A percentile compares a stretch with the other conserved stretches of the same genome.
Conservation (phyloP, 1,140 invertebrate genomes). For the Trichonephila clavata region DNA sequence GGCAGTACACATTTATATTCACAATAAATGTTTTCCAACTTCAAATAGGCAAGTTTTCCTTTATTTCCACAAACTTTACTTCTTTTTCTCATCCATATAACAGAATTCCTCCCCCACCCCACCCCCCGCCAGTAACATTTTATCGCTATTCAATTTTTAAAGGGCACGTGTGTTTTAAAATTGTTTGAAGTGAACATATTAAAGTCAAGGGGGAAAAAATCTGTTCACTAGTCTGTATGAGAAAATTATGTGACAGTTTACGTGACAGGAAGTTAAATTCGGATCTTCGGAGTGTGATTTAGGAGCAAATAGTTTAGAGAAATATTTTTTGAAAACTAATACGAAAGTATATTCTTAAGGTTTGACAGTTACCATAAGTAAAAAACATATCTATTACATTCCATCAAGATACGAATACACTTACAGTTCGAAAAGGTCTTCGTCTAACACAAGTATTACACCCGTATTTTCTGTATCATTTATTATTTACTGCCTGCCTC, state of each 20-base stretch:
- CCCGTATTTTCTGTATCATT: constrained; percentile 65
- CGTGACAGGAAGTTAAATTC: background rate
- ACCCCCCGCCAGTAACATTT: background rate
- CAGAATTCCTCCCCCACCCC: too few relatives aligned
- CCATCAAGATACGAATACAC: constrained; percentile 57
- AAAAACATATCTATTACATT: constrained; percentile 51
- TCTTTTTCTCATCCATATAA: background rate
- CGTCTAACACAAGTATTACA: constrained; percentile 52
- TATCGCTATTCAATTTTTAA: background rate
- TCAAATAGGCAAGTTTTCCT: too few relatives aligned
- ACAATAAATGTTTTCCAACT: too few relatives aligned
- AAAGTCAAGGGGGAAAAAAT: background rate
- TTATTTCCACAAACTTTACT: too few relatives aligned
- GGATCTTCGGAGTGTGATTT: constrained; percentile 3
- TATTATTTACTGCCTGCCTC: constrained; percentile 69
- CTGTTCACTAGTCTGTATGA: background rate
- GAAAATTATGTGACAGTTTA: constrained; percentile 35
- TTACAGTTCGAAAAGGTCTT: constrained; percentile 44
- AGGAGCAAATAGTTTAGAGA: constrained; percentile 19
- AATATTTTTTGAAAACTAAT: constrained; percentile 45
- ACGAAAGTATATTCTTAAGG: constrained; percentile 10
- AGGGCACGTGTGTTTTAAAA: background rate
- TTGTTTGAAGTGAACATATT: background rate
- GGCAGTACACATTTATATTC: too few relatives aligned
- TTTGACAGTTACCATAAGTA: constrained; percentile 45